phyloP scores from a whole-genome alignment of 2,888 invertebrate genomes.

The Tigriopus californicus region DNA sequence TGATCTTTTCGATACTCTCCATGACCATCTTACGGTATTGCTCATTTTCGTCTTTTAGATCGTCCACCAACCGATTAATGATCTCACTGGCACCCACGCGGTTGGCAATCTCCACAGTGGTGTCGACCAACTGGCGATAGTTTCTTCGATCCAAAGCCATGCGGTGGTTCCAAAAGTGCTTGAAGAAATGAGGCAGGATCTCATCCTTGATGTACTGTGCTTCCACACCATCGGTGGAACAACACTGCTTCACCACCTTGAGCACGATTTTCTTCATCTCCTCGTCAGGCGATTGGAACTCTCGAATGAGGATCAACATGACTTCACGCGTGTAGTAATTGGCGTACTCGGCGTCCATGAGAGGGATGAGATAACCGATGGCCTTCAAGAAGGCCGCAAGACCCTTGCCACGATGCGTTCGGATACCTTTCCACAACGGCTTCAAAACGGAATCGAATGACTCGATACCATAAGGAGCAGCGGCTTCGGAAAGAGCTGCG shows the following conservation, averaged over 20 bases:
- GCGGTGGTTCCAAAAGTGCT: conserved; percentile 99
- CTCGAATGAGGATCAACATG: conserved; percentile 93
- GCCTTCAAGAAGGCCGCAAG: conserved; percentile 98
- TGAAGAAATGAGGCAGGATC: conserved; percentile 93
- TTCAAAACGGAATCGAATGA: conserved; percentile 98
- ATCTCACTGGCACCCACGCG: conserved; percentile 99
- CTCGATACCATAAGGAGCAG: conserved; percentile 98
- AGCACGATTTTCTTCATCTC: conserved; percentile 99
- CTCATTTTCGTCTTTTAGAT: conserved; percentile 97
- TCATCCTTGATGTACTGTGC: conserved; percentile 98
- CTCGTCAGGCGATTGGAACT: conserved; percentile 98
- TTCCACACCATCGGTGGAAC: conserved; percentile 98
- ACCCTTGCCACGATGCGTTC: conserved; percentile 59
- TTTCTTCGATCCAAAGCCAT: conserved; percentile 97
- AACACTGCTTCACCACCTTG: conserved; percentile 98
- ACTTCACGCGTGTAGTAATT: conserved; percentile 99
- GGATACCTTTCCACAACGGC: conserved; percentile 96
- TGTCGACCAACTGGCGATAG: conserved; percentile 90
- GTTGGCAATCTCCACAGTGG: conserved; percentile 98
- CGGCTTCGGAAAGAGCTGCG: conserved; percentile 95
- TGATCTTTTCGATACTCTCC: conserved; percentile 98
- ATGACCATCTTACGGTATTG: conserved; percentile 99
- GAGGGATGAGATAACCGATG: conserved; percentile 93
- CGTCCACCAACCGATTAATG: conserved; percentile 92
- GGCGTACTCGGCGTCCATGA: conserved; percentile 99